A percentile compares a stretch with the other conserved stretches of the same genome.
Evolutionary conservation across 1,140 invertebrate species (phyloP).

Genomic region (Drosophila leontia): DNA sequence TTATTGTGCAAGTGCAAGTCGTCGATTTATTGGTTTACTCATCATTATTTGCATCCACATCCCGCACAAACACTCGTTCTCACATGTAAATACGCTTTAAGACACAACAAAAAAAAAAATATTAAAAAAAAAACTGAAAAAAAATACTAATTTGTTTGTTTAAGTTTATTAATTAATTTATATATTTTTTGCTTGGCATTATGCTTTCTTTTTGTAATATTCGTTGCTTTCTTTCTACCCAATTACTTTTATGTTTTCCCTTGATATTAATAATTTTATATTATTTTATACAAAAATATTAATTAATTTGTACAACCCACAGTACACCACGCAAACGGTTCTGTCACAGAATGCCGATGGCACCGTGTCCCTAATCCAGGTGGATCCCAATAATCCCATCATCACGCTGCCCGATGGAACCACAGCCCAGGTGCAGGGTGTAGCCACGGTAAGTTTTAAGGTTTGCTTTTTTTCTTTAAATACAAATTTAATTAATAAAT

Average conservation of each 20-base stretch:
- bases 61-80: constrained; percentile 11
- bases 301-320: constrained; percentile 55
- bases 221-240: not conserved
- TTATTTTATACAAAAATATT: not conserved
- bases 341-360: constrained; percentile 98
- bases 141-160: not conserved
- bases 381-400: constrained; percentile 97
- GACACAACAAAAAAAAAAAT: not conserved
- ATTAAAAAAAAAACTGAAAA: not conserved
- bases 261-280: not conserved
- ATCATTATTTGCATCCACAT: constrained; percentile 44
- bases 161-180: not conserved
- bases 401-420: constrained; percentile 98
- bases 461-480: too few relatives aligned
- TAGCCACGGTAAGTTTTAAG: constrained; percentile 89
- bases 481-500: not conserved
- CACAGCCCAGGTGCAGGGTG: constrained; percentile 96
- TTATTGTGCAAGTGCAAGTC: constrained; percentile 15
- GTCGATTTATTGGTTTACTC: constrained; percentile 37
- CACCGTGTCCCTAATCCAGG: constrained; percentile 97
- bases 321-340: constrained; percentile 95
- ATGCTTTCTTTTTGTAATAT: constrained; percentile 11
- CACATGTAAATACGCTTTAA: constrained; percentile 34
- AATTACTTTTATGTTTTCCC: not conserved
- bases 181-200: not conserved